Conservation (phyloP, 1,140 invertebrate genomes). For the Liolophura sinensis region DNA sequence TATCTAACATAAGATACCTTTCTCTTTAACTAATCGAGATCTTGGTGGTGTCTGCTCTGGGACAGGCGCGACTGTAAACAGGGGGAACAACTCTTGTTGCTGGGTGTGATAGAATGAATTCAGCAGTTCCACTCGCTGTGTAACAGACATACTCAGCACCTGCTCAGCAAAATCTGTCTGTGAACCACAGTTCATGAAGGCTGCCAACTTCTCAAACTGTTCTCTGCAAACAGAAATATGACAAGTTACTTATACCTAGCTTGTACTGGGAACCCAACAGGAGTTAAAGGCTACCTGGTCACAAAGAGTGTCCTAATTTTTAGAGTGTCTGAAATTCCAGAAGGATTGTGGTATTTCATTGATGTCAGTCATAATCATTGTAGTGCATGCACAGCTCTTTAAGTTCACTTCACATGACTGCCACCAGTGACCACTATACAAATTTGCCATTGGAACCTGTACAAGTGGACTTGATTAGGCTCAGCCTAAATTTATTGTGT, state of each 20-base stretch:
- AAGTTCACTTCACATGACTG: no score
- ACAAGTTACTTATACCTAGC: neutral
- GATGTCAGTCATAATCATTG: no score
- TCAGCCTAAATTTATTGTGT: no score
- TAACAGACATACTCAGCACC: conserved; percentile 11
- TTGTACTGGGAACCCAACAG: neutral
- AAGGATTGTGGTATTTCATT: no score
- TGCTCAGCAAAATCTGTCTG: conserved; percentile 15
- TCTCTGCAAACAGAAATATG: conserved; percentile 5
- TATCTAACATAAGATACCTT: no score
- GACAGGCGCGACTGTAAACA: no score
- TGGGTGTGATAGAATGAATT: conserved; percentile 11
- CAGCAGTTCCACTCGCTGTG: conserved; percentile 14
- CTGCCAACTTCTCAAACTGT: conserved; percentile 12
- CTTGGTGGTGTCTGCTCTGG: no score
- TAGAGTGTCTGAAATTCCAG: neutral
- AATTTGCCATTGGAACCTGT: no score
- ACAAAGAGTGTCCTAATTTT: neutral
- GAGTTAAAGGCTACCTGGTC: neutral
- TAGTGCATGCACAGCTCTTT: no score
- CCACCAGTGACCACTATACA: no score
- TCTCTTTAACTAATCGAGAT: no score
- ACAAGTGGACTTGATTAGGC: no score
- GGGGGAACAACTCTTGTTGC: conserved; percentile 6
- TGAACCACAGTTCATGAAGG: neutral